Evolutionary conservation across 2,113 vertebrate species (phyloP).

Genomic region (Rhabdomys dilectus): DNA sequence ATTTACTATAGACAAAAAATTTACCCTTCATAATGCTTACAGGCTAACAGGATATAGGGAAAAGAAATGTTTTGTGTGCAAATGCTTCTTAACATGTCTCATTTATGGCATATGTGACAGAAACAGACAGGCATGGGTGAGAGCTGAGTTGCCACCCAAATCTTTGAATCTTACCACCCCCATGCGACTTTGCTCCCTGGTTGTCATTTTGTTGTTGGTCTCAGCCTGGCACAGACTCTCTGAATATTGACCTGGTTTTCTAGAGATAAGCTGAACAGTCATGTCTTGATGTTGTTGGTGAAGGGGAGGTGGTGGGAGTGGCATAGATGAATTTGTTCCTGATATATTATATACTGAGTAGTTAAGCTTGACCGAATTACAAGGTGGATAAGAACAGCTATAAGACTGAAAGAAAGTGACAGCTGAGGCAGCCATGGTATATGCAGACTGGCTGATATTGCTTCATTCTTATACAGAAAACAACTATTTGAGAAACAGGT

Average conservation of each 20-base stretch:
- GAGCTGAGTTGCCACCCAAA: background rate
- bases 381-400: background rate
- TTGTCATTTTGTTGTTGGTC: background rate
- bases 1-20: background rate
- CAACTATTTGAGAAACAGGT: background rate
- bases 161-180: background rate
- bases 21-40: background rate
- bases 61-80: background rate
- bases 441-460: background rate
- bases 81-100: background rate
- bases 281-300: background rate
- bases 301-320: background rate
- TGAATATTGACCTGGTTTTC: background rate
- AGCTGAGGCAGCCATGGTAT: background rate
- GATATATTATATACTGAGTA: background rate
- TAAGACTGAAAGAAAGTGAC: background rate
- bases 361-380: background rate
- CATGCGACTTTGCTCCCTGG: background rate
- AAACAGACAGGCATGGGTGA: background rate
- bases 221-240: background rate
- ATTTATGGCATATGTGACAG: background rate
- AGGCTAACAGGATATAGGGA: background rate
- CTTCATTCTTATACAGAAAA: slow-evolving; percentile 8
- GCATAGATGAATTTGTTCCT: background rate
- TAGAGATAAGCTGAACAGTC: background rate